Conservation (phyloP, 2,113 vertebrate genomes). For the Silurus glanis region DNA sequence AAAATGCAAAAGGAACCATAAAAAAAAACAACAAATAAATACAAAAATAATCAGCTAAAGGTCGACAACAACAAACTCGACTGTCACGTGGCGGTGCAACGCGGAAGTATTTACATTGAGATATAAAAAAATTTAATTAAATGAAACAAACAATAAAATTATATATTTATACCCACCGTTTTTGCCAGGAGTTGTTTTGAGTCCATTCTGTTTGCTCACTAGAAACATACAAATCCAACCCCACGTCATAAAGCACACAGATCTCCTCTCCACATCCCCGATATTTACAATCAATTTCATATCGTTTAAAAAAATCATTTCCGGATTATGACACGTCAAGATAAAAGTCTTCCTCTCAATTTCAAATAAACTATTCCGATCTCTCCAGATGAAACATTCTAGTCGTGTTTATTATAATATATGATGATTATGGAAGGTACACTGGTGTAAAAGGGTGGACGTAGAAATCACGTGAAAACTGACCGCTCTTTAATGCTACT, state of each 20-base stretch:
- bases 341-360: background rate
- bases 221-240: background rate
- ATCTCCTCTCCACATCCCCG: background rate
- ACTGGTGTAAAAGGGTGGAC: background rate
- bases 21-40: too few relatives aligned
- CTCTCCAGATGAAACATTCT: background rate
- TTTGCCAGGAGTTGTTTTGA: conserved; percentile 48
- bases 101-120: background rate
- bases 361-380: background rate
- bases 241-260: background rate
- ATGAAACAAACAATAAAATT: background rate
- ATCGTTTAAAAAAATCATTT: background rate
- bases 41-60: background rate
- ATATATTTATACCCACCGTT: conserved; percentile 61
- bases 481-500: background rate
- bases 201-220: conserved; percentile 53
- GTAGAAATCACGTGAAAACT: background rate
- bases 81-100: background rate
- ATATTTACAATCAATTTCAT: background rate
- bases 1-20: background rate
- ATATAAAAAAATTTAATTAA: background rate
- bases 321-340: conserved; percentile 25
- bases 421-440: background rate
- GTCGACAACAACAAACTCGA: background rate
- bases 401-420: background rate